phyloP scores from a whole-genome alignment of 2,888 invertebrate genomes.

The Scelioninae gen. 1 region DNA sequence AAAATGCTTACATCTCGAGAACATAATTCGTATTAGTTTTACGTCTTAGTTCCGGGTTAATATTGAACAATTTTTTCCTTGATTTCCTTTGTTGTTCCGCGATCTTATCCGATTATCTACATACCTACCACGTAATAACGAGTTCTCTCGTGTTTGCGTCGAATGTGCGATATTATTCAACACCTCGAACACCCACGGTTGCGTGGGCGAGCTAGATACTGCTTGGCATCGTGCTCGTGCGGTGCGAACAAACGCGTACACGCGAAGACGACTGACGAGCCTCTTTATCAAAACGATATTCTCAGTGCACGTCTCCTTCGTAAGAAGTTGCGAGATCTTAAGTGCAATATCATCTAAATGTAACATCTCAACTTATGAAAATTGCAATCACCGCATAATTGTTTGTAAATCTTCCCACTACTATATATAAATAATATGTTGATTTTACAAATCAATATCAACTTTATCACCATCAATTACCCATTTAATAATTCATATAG shows the following conservation, averaged over 20 bases:
- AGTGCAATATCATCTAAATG: constrained; percentile 29
- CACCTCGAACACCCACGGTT: constrained; percentile 72
- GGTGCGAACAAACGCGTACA: constrained; percentile 61
- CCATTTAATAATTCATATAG: too few relatives aligned
- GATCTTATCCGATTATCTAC: constrained; percentile 62
- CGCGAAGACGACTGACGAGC: constrained; percentile 58
- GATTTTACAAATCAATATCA: neutral
- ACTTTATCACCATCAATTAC: too few relatives aligned
- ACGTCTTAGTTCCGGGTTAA: constrained; percentile 55
- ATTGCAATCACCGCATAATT: constrained; percentile 14
- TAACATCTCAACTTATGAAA: constrained; percentile 21
- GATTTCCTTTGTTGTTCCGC: constrained; percentile 58
- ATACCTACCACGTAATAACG: constrained; percentile 72
- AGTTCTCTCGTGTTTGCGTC: constrained; percentile 72
- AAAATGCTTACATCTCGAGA: constrained; percentile 8
- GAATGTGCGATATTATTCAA: constrained; percentile 77
- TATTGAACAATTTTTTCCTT: constrained; percentile 54
- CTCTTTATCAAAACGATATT: constrained; percentile 63
- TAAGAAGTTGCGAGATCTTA: constrained; percentile 37
- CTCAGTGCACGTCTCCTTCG: constrained; percentile 39
- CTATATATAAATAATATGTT: neutral
- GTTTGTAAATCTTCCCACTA: neutral
- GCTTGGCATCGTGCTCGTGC: constrained; percentile 38
- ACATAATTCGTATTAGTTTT: constrained; percentile 48
- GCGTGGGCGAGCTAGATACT: constrained; percentile 68